Conservation (phyloP, 1,140 invertebrate species). For the Heliconius nattereri region DNA sequence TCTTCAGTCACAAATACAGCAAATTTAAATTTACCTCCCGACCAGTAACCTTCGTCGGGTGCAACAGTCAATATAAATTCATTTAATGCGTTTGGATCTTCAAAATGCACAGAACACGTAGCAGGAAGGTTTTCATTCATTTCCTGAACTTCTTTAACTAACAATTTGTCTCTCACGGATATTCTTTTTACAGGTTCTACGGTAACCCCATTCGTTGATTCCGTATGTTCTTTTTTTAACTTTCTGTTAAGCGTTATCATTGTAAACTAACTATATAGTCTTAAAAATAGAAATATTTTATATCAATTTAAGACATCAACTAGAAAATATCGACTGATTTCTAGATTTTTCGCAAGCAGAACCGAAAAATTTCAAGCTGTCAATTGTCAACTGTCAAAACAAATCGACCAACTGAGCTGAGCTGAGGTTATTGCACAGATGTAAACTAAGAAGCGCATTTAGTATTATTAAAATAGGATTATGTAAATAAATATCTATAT, state of each 20-base stretch:
- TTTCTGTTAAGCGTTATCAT: constrained; percentile 93
- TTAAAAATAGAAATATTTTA: constrained; percentile 26
- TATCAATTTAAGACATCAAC: constrained; percentile 23
- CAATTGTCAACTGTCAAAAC: constrained; percentile 25
- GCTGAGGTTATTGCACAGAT: not conserved
- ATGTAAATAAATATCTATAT: no score
- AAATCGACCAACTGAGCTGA: constrained; percentile 19
- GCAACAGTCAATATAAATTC: constrained; percentile 89
- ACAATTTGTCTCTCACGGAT: constrained; percentile 91
- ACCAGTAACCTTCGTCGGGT: constrained; percentile 95
- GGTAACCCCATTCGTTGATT: constrained; percentile 66
- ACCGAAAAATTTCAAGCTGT: constrained; percentile 4
- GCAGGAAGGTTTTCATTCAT: constrained; percentile 92
- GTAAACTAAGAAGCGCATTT: not conserved
- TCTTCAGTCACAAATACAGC: constrained; percentile 93
- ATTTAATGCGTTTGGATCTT: constrained; percentile 91
- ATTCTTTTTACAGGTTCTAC: constrained; percentile 83
- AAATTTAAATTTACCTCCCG: constrained; percentile 92
- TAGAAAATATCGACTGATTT: constrained; percentile 22
- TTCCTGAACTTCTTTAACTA: constrained; percentile 95
- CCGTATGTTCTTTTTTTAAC: constrained; percentile 85
- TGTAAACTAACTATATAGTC: constrained; percentile 38
- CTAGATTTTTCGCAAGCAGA: constrained; percentile 11
- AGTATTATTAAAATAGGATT: not conserved
- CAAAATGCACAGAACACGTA: constrained; percentile 90